Base-by-base conservation (phyloP, 2,113 vertebrate genomes). In the Phaethornis superciliosus region DNA sequence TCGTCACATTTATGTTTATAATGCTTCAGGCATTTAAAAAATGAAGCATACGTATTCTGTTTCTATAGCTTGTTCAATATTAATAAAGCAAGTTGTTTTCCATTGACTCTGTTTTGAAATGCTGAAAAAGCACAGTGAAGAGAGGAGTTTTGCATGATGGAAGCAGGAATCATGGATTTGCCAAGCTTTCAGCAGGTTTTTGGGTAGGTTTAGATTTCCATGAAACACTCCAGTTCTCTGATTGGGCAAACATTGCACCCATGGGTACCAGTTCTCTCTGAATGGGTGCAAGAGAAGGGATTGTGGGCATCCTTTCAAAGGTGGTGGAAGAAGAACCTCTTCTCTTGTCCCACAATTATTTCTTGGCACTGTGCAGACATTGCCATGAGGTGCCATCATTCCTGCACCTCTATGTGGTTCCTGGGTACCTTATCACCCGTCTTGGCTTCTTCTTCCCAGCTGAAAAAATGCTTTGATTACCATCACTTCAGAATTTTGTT, bases 361-460 rank as follows among this genome's bases (percentile, higher is more conserved):
- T 17, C 30, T 56, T 56, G 54, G 17, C 27, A 51, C 24, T 56
- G 65, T 55, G 51, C 23, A 49, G 72, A 11, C 7, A 2, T 5
- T 40, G n/a, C 28, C 12, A 1, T 17, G 56, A 85, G 0, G 3
- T 67, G 46, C 44, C 51, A 44, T 64, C 52, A 6, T 68, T 56
- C 58, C 14, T 32, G 75, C 58, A 65, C 40, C n/a, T 83, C 5
- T 42, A 12, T 32, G 1, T 6, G 11, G 55, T 37, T 60, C 49
- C n/a, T 49, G 81, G 27, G 12, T 21, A 20, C 0, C 0, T 30
- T 9, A 52, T 37, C 0, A 8, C 22, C 20, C 52, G 27, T 16
- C 35, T 68, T 35, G 18, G 23, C 5, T 78, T 67, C 77, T 27
- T 60, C 9, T 13, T 75, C 28, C 4, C 65, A 58, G 27, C 85